These are phyloP conservation scores for Diadumene lineata DNA, from an alignment of 92 coral and sea anemone species.

Conservation along the genomic window DNA sequence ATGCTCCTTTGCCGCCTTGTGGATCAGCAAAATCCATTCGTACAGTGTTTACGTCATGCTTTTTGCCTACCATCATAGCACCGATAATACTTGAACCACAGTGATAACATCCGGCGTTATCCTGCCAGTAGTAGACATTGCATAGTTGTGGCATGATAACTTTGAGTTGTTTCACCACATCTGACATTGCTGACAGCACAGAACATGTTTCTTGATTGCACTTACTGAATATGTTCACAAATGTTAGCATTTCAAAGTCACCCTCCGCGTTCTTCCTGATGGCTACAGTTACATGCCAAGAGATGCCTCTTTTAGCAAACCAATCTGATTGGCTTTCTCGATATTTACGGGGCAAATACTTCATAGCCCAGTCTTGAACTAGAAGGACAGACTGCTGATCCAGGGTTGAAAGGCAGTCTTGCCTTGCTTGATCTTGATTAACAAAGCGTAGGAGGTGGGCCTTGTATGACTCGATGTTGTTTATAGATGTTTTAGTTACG, in stretches of 20 bases:
- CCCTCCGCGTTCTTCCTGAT: constrained; percentile 32
- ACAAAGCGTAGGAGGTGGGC: constrained; percentile 52
- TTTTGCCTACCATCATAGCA: constrained; percentile 4
- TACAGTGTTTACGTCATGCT: constrained; percentile 35
- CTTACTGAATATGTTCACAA: constrained; percentile 52
- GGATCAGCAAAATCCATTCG: constrained; percentile 68
- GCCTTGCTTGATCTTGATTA: constrained; percentile 62
- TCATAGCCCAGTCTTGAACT: constrained; percentile 47
- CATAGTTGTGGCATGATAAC: constrained; percentile 41
- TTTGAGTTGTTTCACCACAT: constrained; percentile 63
- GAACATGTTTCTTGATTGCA: constrained; percentile 65
- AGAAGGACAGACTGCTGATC: constrained; percentile 29
- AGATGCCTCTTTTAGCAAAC: constrained; percentile 52
- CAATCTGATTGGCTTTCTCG: constrained; percentile 65
- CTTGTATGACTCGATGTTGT: constrained; percentile 45
- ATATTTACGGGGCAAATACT: constrained; percentile 58
- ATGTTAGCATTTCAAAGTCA: constrained; percentile 61
- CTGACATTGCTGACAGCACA: constrained; percentile 51
- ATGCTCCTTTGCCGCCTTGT: constrained; percentile 72
- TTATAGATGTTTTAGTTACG: constrained; percentile 35
- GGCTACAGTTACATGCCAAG: constrained; percentile 60
- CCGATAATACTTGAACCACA: constrained; percentile 55
- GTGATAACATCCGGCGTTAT: constrained; percentile 69
- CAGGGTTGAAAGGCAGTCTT: constrained; percentile 31
- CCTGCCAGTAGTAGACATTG: constrained; percentile 42